Conservation (phyloP, 1,140 invertebrate genomes). For the Eriosoma lanigerum region DNA sequence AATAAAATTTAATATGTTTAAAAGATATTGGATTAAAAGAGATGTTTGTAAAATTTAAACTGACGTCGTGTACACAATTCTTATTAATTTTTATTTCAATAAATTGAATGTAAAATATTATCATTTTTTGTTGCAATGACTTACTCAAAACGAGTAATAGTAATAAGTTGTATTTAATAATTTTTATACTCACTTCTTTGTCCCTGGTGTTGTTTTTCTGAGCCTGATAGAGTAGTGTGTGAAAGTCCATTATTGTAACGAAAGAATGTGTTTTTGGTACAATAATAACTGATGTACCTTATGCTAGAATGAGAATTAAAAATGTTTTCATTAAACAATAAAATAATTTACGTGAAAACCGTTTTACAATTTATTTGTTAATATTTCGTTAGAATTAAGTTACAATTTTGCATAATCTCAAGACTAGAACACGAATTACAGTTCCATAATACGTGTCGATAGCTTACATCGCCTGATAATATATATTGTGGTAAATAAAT, state of each 20-base stretch:
- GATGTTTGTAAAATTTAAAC: background rate
- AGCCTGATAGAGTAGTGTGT: conserved; percentile 64
- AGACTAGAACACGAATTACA: background rate
- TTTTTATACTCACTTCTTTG: conserved; percentile 59
- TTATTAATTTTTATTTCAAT: background rate
- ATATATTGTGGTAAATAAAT: too few species aligned
- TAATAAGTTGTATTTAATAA: too few species aligned
- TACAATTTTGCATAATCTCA: too few species aligned
- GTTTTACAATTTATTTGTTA: too few species aligned
- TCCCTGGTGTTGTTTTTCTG: conserved; percentile 63
- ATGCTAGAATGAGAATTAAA: background rate
- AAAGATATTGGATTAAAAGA: too few species aligned
- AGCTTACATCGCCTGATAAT: background rate
- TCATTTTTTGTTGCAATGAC: background rate
- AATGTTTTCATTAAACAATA: too few species aligned
- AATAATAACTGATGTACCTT: background rate
- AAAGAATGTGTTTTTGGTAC: background rate
- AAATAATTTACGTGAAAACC: too few species aligned
- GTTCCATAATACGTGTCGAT: background rate
- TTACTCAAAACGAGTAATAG: background rate
- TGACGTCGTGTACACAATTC: background rate
- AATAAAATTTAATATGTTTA: too few species aligned
- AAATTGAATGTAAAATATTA: too few species aligned
- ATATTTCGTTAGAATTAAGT: too few species aligned
- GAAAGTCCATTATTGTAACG: conserved; percentile 64